A percentile compares a stretch with the other conserved stretches of the same genome.
These are phyloP conservation scores for Ageneiosus marmoratus DNA, from an alignment of 2,113 vertebrate genomes.

Conservation along the genomic window DNA sequence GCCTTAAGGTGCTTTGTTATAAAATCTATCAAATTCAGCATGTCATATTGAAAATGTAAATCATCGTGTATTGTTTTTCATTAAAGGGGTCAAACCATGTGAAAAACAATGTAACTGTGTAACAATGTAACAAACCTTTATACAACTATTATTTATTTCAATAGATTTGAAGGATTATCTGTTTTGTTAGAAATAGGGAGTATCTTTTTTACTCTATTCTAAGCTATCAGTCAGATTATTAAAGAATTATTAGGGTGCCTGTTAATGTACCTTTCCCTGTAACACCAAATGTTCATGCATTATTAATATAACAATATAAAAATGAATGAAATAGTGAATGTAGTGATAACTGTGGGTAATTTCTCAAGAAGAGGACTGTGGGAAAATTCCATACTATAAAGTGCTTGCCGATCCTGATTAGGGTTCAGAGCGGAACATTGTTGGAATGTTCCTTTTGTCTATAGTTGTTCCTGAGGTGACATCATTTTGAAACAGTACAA, in stretches of 20 bases:
- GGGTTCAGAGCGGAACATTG: background rate
- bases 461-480: background rate
- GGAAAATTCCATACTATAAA: background rate
- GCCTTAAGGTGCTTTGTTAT: too few relatives aligned
- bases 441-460: conserved; percentile 31
- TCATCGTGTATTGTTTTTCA: too few relatives aligned
- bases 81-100: too few relatives aligned
- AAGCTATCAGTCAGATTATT: background rate
- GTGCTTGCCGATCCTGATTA: background rate
- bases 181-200: background rate
- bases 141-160: background rate
- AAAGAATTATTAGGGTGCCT: background rate
- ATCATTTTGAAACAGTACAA: background rate
- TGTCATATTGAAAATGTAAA: too few relatives aligned
- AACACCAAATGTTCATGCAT: background rate
- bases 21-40: too few relatives aligned
- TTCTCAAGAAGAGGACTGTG: background rate
- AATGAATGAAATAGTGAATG: background rate
- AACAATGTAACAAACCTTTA: too few relatives aligned
- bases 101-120: too few relatives aligned
- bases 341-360: background rate
- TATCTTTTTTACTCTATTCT: background rate
- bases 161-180: background rate
- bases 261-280: background rate
- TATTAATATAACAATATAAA: background rate